These are phyloP conservation scores for Pristis pectinata DNA, from an alignment of 2,797 vertebrate genomes.

Conservation along the genomic window DNA sequence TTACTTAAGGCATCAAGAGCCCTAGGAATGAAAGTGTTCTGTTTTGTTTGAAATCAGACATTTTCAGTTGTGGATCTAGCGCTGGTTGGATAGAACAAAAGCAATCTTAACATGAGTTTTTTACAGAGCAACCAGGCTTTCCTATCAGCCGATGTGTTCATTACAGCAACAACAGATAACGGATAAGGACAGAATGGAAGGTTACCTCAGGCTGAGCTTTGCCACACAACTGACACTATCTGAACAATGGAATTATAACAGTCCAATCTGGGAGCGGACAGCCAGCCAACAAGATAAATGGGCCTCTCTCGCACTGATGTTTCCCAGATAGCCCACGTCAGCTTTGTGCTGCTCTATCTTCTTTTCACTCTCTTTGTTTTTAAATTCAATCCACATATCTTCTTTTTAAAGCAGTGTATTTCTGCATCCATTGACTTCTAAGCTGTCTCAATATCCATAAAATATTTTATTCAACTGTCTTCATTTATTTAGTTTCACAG, in stretches of 20 bases:
- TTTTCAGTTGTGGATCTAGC: neutral
- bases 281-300: constrained; percentile 26
- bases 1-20: neutral
- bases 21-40: neutral
- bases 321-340: constrained; percentile 30
- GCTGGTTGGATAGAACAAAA: neutral
- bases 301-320: neutral
- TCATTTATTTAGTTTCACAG: neutral
- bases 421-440: neutral
- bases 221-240: neutral
- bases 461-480: neutral
- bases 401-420: neutral
- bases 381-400: neutral
- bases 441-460: neutral
- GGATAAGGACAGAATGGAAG: constrained; percentile 16
- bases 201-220: neutral
- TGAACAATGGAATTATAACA: constrained; percentile 33
- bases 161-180: constrained; percentile 19
- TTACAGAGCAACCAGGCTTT: neutral
- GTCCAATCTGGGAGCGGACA: neutral
- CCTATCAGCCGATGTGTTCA: constrained; percentile 7
- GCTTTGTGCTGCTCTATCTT: neutral
- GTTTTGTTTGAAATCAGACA: neutral
- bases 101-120: neutral
- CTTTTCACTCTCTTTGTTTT: neutral